Percentiles rank a stretch among this genome's conserved stretches.
phyloP scores from a whole-genome alignment of 2,888 invertebrate species.

The Incurvaria masculella region DNA sequence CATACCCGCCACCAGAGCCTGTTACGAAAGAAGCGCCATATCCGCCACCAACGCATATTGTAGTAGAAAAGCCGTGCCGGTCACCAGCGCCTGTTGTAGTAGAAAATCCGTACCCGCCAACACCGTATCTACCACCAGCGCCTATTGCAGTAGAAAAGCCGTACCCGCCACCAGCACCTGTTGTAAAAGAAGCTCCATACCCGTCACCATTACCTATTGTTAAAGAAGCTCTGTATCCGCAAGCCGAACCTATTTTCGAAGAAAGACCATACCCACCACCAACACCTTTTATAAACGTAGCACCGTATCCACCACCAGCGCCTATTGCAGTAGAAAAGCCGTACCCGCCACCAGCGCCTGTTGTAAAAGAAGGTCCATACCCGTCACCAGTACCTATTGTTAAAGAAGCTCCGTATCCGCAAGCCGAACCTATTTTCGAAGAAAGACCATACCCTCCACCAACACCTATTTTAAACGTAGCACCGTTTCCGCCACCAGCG shows the following conservation, averaged over 20 bases:
- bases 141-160: conserved; percentile 12
- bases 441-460: conserved; percentile 5
- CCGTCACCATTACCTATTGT: conserved; percentile 7
- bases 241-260: conserved; percentile 14
- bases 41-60: background rate
- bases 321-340: conserved; percentile 13
- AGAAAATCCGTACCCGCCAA: conserved; percentile 38
- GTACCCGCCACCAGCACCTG: conserved; percentile 2
- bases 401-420: conserved; percentile 18
- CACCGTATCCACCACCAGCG: conserved; percentile 6
- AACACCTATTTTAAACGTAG: conserved; percentile 5
- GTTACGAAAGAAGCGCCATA: background rate
- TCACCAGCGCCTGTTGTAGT: conserved; percentile 27
- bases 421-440: conserved; percentile 9
- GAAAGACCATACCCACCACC: conserved; percentile 15
- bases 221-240: conserved; percentile 12
- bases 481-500: conserved; percentile 10
- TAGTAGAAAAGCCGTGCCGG: background rate
- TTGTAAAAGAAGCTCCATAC: conserved; percentile 4
- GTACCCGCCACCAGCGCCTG: conserved; percentile 21
- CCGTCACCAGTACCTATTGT: conserved; percentile 12
- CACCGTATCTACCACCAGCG: conserved; percentile 17
- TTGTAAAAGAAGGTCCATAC: conserved; percentile 6
- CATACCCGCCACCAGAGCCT: background rate
- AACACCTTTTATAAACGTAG: conserved; percentile 7